Percentiles rank a stretch among this genome's conserved stretches.
These are phyloP conservation scores for Dryobota labecula DNA, from an alignment of 2,888 invertebrate genomes.

Conservation along the genomic window DNA sequence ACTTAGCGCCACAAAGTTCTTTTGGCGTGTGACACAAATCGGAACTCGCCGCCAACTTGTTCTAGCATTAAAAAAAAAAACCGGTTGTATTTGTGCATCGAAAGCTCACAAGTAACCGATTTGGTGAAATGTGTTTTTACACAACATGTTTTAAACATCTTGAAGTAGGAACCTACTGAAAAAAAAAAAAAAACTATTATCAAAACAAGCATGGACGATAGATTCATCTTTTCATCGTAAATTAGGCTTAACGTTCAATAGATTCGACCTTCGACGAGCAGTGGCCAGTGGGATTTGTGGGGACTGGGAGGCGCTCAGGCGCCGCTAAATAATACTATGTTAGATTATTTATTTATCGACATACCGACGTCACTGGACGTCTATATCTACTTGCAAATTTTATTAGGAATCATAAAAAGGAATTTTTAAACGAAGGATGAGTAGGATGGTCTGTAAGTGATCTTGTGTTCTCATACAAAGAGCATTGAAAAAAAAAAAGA, in stretches of 20 bases:
- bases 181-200: not conserved
- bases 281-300: not conserved
- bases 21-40: too few species aligned
- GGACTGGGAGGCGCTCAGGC: not conserved
- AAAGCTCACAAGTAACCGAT: too few species aligned
- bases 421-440: not conserved
- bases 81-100: not conserved
- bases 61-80: too few species aligned
- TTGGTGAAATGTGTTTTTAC: not conserved
- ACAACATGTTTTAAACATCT: not conserved
- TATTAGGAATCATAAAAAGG: not conserved
- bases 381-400: not conserved
- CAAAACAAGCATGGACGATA: not conserved
- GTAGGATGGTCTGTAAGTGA: not conserved
- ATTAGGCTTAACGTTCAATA: not conserved
- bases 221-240: not conserved
- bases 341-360: not conserved
- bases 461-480: not conserved
- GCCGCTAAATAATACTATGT: not conserved
- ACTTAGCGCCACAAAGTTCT: too few species aligned
- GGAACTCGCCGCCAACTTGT: too few species aligned
- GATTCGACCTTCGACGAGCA: not conserved
- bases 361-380: not conserved
- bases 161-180: not conserved
- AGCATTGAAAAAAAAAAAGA: not conserved